A percentile compares a stretch with the other conserved stretches of the same genome.
Conservation (phyloP, 2,113 vertebrate genomes). For the Triplophysa tibetana region DNA sequence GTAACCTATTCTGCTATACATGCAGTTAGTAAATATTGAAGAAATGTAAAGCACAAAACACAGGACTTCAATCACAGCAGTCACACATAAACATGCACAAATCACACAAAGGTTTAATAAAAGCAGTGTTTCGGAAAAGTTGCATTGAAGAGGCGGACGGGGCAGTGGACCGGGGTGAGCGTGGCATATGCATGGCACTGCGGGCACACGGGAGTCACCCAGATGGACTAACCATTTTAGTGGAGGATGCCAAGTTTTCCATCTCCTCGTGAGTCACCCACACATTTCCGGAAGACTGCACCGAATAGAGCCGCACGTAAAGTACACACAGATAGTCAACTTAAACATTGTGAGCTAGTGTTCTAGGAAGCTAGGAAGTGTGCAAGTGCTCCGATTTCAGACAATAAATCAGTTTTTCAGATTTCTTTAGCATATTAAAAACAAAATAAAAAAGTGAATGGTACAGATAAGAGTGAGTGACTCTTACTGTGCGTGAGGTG, state of each 20-base stretch:
- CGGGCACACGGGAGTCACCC: conserved; percentile 60
- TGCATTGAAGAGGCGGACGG: conserved; percentile 33
- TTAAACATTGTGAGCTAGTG: background rate
- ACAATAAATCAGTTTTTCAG: background rate
- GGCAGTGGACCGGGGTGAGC: conserved; percentile 20
- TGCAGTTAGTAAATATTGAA: conserved; percentile 27
- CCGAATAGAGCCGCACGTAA: conserved; percentile 54
- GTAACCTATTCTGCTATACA: background rate
- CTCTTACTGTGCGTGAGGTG: conserved; percentile 78
- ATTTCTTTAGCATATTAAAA: no score
- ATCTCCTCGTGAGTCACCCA: conserved; percentile 99
- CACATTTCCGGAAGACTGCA: conserved; percentile 96
- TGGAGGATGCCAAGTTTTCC: conserved; percentile 92
- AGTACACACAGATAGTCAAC: conserved; percentile 33
- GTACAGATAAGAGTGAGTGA: conserved; percentile 47
- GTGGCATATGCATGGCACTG: conserved; percentile 59
- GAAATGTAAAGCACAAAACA: background rate
- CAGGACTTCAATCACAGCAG: background rate
- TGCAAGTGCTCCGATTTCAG: background rate
- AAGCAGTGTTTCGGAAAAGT: conserved; percentile 45
- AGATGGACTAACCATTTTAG: conserved; percentile 92
- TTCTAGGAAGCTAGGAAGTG: background rate
- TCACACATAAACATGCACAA: conserved; percentile 9
- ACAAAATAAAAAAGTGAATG: no score
- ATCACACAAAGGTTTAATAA: background rate